Base-by-base conservation (phyloP, 1,140 invertebrate genomes). In the Eciton burchellii region DNA sequence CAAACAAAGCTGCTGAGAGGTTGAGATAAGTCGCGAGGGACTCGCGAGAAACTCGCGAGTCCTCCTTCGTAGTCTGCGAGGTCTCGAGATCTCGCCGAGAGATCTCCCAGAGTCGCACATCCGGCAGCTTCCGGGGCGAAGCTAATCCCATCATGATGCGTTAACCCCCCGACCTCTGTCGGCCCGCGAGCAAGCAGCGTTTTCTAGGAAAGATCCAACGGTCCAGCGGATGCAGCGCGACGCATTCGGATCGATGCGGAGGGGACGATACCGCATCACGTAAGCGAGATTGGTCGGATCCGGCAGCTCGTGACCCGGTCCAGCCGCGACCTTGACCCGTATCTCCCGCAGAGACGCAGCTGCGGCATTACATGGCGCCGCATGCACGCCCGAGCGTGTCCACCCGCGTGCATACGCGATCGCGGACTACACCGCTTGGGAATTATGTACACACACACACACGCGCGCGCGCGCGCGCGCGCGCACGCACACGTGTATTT, bases 311-410 rank as follows among this genome's bases (percentile, higher is more conserved):
- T 86, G 88, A 89, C 85, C 87, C 74, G 83, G 84, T 59, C 82
- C 65, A 83, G 74, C 81, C 87, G 83, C 88, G 88, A 92, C 92
- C 92, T 91, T 92, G 92, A 91, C 92, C 91, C 84, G 89, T 59
- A 91, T 92, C 45, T 84, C 86, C n/a, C n/a, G n/a, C n/a, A 60
- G 83, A 81, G 83, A 65, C 59, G 82, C 84, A 84, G 81, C 89
- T 86, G 88, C 73, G 74, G 35, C 35, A 6, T 35, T 63, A 63
- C 63, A 12, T 56, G 65, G 71, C 65, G 49, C 41, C 49, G 71
- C 65, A 52, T 62, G 62, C 29, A 77, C 41, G 56, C n/a, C 21
- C 63, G 84, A 66, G 41, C 52, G 52, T 82, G 65, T 81, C 68
- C 59, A 74, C 14, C 11, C 8, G 52, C 41, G 8, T 68, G 62